A percentile compares a stretch with the other conserved stretches of the same genome.
phyloP scores from a whole-genome alignment of 2,113 vertebrate species.

The Tetrao urogallus region DNA sequence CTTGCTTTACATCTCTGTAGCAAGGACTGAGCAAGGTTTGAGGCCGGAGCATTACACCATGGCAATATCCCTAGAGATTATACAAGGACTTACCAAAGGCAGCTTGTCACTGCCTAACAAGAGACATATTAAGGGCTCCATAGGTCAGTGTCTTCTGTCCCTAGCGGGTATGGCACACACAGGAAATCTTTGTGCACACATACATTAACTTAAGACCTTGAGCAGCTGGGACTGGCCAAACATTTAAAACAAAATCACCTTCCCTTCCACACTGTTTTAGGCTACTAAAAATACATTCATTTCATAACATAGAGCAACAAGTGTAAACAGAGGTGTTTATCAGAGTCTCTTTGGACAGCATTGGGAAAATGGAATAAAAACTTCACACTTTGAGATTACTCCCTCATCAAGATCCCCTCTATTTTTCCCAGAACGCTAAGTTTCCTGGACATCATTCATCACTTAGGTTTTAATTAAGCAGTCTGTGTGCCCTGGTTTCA shows the following conservation, averaged over 20 bases:
- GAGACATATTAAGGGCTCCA: accelerated
- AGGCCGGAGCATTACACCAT: not conserved
- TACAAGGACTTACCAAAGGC: not conserved
- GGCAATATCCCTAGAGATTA: not conserved
- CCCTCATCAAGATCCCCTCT: not conserved
- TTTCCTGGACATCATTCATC: not conserved
- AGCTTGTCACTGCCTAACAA: not conserved
- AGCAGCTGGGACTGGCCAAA: not conserved
- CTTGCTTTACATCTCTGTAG: not conserved
- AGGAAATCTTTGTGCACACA: not conserved
- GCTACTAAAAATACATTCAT: not conserved
- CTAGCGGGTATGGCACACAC: accelerated
- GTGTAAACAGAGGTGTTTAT: accelerated
- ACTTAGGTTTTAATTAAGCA: not conserved
- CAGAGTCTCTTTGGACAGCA: not conserved
- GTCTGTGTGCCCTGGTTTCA: not conserved
- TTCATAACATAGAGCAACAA: not conserved
- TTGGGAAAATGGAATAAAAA: not conserved
- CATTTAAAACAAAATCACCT: not conserved
- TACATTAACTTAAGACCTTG: not conserved
- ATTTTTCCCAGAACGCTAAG: not conserved
- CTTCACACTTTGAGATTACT: not conserved
- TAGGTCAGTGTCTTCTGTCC: not conserved
- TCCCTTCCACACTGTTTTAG: not conserved
- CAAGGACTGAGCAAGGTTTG: not conserved